Evolutionary conservation across 2,888 invertebrate species (phyloP).

Genomic region (Stictocephala bisonia): DNA sequence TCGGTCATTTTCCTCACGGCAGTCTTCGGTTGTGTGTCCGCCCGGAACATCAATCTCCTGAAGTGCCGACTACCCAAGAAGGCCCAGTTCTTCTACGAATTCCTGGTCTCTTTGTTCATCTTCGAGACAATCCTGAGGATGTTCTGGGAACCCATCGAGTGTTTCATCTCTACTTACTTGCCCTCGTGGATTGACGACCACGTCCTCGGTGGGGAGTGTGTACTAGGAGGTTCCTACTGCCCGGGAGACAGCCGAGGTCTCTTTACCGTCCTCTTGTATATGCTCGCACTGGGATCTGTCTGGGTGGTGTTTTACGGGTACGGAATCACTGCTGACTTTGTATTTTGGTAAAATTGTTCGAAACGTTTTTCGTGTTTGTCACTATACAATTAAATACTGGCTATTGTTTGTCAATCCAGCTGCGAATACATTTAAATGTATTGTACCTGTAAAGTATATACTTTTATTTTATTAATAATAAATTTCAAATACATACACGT

Average conservation of each 20-base stretch:
- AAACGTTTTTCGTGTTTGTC: too few relatives aligned
- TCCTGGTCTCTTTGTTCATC: slow-evolving; percentile 23
- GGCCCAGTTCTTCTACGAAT: slow-evolving; percentile 18
- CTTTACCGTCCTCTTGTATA: slow-evolving; percentile 1
- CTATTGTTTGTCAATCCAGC: too few relatives aligned
- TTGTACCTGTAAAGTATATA: too few relatives aligned
- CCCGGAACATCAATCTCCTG: slow-evolving; percentile 11
- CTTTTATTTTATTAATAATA: too few relatives aligned
- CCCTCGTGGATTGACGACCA: neutral
- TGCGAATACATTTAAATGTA: too few relatives aligned
- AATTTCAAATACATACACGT: too few relatives aligned
- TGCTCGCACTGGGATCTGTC: neutral
- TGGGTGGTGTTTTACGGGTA: slow-evolving; percentile 18
- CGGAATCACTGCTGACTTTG: too few relatives aligned
- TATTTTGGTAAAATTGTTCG: too few relatives aligned
- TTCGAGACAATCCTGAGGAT: slow-evolving; percentile 19
- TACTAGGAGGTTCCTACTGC: neutral
- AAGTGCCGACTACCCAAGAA: slow-evolving; percentile 6
- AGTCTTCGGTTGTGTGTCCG: slow-evolving; percentile 21
- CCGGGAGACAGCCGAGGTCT: neutral
- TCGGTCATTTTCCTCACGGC: slow-evolving; percentile 18
- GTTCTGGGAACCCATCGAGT: slow-evolving; percentile 35
- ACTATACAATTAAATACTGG: too few relatives aligned
- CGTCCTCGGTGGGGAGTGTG: neutral
- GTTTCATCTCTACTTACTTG: slow-evolving; percentile 8